phyloP scores from a whole-genome alignment of 2,888 invertebrate species.

The Balanococcus diminutus region DNA sequence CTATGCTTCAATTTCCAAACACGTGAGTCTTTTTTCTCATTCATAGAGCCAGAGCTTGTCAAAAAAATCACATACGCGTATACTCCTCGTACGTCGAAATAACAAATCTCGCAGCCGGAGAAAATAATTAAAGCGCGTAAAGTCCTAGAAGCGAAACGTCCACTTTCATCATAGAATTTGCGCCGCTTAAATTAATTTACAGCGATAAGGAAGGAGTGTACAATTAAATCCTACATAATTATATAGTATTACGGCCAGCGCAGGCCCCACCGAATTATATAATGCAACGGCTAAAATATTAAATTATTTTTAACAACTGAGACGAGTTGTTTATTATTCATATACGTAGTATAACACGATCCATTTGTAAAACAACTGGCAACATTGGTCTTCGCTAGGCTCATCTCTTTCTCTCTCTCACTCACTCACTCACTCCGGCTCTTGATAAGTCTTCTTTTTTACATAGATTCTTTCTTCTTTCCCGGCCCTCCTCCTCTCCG shows the following conservation, averaged over 20 bases:
- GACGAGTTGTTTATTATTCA: conserved; percentile 50
- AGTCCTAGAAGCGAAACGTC: conserved; percentile 38
- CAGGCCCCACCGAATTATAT: conserved; percentile 34
- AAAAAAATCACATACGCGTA: neutral
- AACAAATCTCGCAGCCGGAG: neutral
- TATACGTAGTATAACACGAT: conserved; percentile 23
- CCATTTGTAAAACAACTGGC: conserved; percentile 44
- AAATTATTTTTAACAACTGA: conserved; percentile 48
- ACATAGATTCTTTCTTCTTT: neutral
- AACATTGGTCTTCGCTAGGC: conserved; percentile 24
- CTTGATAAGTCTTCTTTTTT: neutral
- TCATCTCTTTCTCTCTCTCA: neutral
- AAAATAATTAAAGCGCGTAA: conserved; percentile 37
- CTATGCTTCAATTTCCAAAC: neutral
- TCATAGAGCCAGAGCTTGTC: neutral
- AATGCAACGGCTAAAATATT: conserved; percentile 35
- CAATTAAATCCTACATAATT: conserved; percentile 39
- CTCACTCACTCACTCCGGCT: neutral
- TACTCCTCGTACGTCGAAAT: neutral
- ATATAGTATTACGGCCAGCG: neutral
- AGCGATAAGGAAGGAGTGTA: conserved; percentile 12
- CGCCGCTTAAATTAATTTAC: conserved; percentile 40
- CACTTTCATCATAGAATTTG: conserved; percentile 41
- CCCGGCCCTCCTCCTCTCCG: neutral
- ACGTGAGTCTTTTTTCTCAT: neutral